These are phyloP conservation scores for Triplophysa rosa DNA, from an alignment of 2,113 vertebrate species.

Conservation along the genomic window DNA sequence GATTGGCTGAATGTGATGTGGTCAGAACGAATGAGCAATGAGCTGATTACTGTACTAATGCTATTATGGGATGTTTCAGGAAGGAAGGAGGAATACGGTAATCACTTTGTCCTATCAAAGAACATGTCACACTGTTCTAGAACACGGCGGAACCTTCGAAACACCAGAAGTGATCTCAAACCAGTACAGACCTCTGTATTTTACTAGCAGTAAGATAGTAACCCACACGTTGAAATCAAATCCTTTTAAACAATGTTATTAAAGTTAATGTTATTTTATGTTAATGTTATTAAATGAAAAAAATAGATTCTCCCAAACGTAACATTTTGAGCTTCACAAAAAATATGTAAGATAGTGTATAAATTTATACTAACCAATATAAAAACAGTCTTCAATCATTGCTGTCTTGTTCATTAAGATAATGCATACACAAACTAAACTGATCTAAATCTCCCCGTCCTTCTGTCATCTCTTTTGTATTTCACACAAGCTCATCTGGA, in stretches of 20 bases:
- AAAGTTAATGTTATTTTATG: too few relatives aligned
- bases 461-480: constrained; percentile 3
- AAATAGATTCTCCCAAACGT: too few relatives aligned
- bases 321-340: too few relatives aligned
- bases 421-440: not conserved
- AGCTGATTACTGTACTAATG: constrained; percentile 22
- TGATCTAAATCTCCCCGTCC: constrained; percentile 18
- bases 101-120: not conserved
- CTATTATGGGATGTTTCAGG: constrained; percentile 30
- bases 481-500: constrained; percentile 22
- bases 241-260: too few relatives aligned
- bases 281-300: too few relatives aligned
- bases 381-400: too few relatives aligned
- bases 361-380: too few relatives aligned
- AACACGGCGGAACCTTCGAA: not conserved
- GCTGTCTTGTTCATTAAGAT: not conserved
- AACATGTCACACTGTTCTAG: constrained; percentile 19
- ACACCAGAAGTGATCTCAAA: too few relatives aligned
- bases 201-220: too few relatives aligned
- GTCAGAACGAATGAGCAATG: constrained; percentile 27
- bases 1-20: constrained; percentile 30
- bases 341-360: too few relatives aligned
- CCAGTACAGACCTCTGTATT: too few relatives aligned
- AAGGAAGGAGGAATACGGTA: constrained; percentile 7
- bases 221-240: too few relatives aligned